Evolutionary conservation across 2,888 invertebrate species (phyloP).

Genomic region (Rhopalosiphum nymphaeae): DNA sequence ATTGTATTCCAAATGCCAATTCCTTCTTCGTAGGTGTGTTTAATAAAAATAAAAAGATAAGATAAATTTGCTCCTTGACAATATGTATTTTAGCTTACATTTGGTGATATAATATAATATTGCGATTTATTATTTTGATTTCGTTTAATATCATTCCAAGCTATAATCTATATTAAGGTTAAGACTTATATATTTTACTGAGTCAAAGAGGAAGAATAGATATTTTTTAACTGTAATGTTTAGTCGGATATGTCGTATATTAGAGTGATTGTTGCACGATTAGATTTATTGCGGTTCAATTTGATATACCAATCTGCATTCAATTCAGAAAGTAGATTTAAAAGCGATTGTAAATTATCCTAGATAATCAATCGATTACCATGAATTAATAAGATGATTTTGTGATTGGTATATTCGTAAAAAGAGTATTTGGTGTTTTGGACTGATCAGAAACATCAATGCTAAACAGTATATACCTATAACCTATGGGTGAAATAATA

Average conservation of each 20-base stretch:
- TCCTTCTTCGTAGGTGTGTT: not conserved
- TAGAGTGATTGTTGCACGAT: not conserved
- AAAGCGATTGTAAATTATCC: not conserved
- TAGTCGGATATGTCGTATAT: not conserved
- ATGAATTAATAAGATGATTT: not conserved
- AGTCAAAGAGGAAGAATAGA: not conserved
- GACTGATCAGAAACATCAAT: not conserved
- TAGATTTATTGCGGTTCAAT: not conserved
- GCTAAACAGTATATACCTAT: not conserved
- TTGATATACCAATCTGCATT: not conserved
- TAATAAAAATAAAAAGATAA: not conserved
- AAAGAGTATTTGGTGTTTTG: not conserved
- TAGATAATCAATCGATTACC: not conserved
- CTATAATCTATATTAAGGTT: not conserved
- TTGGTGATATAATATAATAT: not conserved
- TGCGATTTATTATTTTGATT: not conserved
- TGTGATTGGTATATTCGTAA: not conserved
- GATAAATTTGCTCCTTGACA: not conserved
- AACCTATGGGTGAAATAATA: not conserved
- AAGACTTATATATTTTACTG: not conserved
- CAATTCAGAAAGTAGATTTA: conserved; percentile 1
- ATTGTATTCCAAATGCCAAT: not conserved
- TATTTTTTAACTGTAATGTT: not conserved
- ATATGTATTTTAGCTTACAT: not conserved
- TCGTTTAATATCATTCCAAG: not conserved